These are phyloP conservation scores for Botia almorhae DNA, from an alignment of 2,797 vertebrate genomes.

Conservation along the genomic window DNA sequence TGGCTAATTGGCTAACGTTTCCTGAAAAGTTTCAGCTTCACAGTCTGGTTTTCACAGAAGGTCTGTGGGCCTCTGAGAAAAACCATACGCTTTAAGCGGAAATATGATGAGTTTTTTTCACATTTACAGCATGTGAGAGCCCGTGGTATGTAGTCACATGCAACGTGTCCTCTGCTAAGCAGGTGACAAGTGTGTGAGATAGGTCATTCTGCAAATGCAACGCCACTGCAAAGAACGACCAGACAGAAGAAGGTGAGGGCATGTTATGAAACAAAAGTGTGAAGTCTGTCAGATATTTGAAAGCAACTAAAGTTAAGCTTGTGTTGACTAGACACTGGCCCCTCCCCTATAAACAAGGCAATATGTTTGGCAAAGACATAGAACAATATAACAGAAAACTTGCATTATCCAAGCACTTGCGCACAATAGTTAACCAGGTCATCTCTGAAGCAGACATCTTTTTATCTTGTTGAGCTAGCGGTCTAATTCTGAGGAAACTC, in stretches of 20 bases:
- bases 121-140: constrained; percentile 33
- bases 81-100: constrained; percentile 20
- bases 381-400: background rate
- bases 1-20: constrained; percentile 22
- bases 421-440: background rate
- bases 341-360: background rate
- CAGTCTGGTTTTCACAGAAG: constrained; percentile 39
- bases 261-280: constrained; percentile 10
- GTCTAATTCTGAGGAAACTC: background rate
- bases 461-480: background rate
- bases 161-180: background rate
- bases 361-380: background rate
- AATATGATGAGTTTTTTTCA: background rate
- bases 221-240: background rate
- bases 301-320: background rate
- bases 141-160: background rate
- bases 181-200: constrained; percentile 33
- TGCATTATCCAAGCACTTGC: background rate
- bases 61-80: constrained; percentile 35
- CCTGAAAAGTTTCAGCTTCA: constrained; percentile 28
- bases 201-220: background rate
- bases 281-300: background rate
- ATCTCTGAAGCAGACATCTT: background rate
- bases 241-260: background rate
- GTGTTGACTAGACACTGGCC: background rate